These are phyloP conservation scores for Coelopa pilipes DNA, from an alignment of 2,888 invertebrate species.

Conservation along the genomic window DNA sequence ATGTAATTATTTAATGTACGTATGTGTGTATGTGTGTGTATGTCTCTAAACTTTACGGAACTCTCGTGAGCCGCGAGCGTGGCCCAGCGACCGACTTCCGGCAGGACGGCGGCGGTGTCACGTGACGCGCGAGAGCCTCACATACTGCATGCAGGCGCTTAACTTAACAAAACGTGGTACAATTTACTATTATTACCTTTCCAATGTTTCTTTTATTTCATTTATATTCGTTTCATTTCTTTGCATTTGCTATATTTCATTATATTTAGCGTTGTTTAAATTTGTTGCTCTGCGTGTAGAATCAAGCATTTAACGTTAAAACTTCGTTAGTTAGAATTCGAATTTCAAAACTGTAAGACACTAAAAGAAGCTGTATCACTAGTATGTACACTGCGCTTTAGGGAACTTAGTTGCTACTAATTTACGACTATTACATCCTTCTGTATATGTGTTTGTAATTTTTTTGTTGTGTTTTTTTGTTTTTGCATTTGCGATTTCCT, in stretches of 20 bases:
- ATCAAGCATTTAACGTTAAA: slow-evolving; percentile 12
- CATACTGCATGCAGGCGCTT: neutral
- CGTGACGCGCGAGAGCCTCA: neutral
- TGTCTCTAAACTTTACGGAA: too few species aligned
- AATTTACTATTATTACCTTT: too few species aligned
- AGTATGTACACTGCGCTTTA: slow-evolving; percentile 18
- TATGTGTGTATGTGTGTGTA: too few species aligned
- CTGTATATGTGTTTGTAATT: slow-evolving; percentile 2
- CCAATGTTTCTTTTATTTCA: neutral
- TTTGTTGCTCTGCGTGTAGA: neutral
- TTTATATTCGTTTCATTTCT: neutral
- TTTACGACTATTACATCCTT: neutral
- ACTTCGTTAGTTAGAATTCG: slow-evolving; percentile 19
- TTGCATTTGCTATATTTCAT: slow-evolving; percentile 5
- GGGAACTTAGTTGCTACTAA: slow-evolving; percentile 20
- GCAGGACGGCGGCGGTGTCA: neutral
- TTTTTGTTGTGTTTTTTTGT: slow-evolving; percentile 11
- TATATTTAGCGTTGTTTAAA: too few species aligned
- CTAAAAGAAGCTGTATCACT: slow-evolving; percentile 28
- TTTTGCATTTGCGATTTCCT: slow-evolving; percentile 11
- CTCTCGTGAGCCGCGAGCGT: too few species aligned
- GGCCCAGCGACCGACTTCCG: too few species aligned
- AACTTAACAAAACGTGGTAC: too few species aligned
- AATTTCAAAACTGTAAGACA: slow-evolving; percentile 34
- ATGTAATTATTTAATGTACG: too few species aligned